Percentiles rank a stretch among this genome's conserved stretches.
Conservation (phyloP, 1,140 invertebrate species). For the Lordiphosa clarofinis region DNA sequence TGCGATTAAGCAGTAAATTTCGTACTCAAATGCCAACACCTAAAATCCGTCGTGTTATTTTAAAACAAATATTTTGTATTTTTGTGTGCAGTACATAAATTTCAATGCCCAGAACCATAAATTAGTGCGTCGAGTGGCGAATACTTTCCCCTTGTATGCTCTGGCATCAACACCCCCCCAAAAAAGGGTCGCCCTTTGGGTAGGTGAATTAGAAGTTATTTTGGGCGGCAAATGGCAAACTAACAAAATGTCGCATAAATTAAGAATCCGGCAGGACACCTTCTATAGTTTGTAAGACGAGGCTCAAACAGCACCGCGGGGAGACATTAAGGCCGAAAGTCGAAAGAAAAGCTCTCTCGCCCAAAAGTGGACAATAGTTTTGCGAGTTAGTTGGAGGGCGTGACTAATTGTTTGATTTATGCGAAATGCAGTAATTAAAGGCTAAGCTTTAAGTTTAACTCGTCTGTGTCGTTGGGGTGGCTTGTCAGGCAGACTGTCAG, state of each 20-base stretch:
- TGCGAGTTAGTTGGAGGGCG: conserved; percentile 34
- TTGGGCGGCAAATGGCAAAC: conserved; percentile 58
- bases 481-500: conserved; percentile 54
- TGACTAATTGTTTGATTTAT: conserved; percentile 77
- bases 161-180: conserved; percentile 21
- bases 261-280: conserved; percentile 67
- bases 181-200: conserved; percentile 45
- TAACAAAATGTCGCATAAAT: conserved; percentile 73
- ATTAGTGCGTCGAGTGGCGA: conserved; percentile 60
- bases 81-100: conserved; percentile 61
- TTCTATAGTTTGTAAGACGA: conserved; percentile 61
- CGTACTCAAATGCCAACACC: conserved; percentile 23
- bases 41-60: conserved; percentile 35
- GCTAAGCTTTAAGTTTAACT: conserved; percentile 12
- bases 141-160: conserved; percentile 12
- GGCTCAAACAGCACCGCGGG: conserved; percentile 65
- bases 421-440: conserved; percentile 60
- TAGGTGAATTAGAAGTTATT: conserved; percentile 71
- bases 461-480: conserved; percentile 29
- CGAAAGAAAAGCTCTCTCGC: conserved; percentile 35
- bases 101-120: conserved; percentile 64
- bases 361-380: conserved; percentile 50
- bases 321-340: conserved; percentile 56
- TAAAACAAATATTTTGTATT: conserved; percentile 56
- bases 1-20: too few species aligned